Conservation (phyloP, 2,113 vertebrate species). For the Myrmecobius fasciatus region DNA sequence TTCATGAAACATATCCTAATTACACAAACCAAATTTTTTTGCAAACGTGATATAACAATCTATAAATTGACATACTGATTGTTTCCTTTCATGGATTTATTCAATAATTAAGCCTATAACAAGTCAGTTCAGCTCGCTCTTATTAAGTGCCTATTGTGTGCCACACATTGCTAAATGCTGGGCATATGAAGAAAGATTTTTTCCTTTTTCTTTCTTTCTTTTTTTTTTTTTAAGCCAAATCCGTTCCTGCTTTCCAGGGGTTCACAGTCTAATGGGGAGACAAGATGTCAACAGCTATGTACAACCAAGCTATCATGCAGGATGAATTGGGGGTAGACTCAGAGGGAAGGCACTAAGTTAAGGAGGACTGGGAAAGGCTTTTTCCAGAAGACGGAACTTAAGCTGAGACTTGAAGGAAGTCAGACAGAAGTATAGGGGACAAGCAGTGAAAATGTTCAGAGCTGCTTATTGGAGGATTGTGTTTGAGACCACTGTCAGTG, state of each 20-base stretch:
- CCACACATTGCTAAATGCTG: slow-evolving; percentile 6
- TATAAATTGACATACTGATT: neutral
- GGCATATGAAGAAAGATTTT: neutral
- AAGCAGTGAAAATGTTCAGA: no score
- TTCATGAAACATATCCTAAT: neutral
- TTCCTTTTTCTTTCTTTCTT: no score
- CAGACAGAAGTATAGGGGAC: no score
- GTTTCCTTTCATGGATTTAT: neutral
- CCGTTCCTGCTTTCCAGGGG: neutral
- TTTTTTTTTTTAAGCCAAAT: no score
- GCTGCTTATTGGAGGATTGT: no score
- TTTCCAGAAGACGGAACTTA: no score
- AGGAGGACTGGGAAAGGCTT: no score
- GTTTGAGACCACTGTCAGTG: no score
- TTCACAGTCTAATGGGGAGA: neutral
- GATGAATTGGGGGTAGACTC: no score
- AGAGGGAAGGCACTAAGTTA: no score
- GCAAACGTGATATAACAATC: neutral
- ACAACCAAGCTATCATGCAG: neutral
- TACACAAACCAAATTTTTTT: neutral
- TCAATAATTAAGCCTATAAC: neutral
- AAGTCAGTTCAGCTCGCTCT: slow-evolving; percentile 41
- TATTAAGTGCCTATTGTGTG: slow-evolving; percentile 25
- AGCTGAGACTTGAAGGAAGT: no score
- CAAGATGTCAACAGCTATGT: neutral